These are phyloP conservation scores for Lysandra bellargus DNA, from an alignment of 2,888 invertebrate species.

Conservation along the genomic window DNA sequence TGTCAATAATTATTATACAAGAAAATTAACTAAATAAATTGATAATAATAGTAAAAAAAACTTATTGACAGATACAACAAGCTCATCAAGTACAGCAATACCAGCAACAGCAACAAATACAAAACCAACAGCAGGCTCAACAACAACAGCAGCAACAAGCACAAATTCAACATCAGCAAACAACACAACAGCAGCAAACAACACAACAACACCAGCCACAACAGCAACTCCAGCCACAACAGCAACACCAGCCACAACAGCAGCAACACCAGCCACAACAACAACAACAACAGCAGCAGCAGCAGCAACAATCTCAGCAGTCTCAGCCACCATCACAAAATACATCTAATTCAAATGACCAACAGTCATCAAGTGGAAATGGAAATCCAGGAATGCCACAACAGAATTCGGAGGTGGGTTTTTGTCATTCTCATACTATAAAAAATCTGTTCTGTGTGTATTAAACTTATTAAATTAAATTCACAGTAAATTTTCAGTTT, in stretches of 20 bases:
- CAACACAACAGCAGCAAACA: constrained; percentile 48
- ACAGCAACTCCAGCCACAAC: constrained; percentile 57
- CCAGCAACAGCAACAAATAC: constrained; percentile 58
- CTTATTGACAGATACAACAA: constrained; percentile 57
- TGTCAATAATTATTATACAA: not conserved
- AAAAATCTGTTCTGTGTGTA: not conserved
- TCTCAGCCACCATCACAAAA: constrained; percentile 56
- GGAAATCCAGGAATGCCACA: constrained; percentile 67
- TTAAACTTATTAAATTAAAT: not conserved
- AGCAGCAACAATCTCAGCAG: constrained; percentile 63
- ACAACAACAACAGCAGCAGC: constrained; percentile 58
- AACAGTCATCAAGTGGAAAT: constrained; percentile 70
- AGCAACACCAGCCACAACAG: constrained; percentile 56
- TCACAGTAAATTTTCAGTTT: too few species aligned
- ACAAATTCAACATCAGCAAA: constrained; percentile 59
- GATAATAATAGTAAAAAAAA: not conserved
- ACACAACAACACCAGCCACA: constrained; percentile 56
- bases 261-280: constrained; percentile 58
- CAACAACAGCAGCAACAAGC: constrained; percentile 57
- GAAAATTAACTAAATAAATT: not conserved
- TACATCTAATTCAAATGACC: constrained; percentile 66
- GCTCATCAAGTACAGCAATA: constrained; percentile 72
- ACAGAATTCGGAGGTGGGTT: constrained; percentile 66
- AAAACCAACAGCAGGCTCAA: constrained; percentile 66
- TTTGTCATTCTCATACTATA: constrained; percentile 36